Conservation (phyloP, 1,140 invertebrate species). For the Drosophila pseudoobscura region DNA sequence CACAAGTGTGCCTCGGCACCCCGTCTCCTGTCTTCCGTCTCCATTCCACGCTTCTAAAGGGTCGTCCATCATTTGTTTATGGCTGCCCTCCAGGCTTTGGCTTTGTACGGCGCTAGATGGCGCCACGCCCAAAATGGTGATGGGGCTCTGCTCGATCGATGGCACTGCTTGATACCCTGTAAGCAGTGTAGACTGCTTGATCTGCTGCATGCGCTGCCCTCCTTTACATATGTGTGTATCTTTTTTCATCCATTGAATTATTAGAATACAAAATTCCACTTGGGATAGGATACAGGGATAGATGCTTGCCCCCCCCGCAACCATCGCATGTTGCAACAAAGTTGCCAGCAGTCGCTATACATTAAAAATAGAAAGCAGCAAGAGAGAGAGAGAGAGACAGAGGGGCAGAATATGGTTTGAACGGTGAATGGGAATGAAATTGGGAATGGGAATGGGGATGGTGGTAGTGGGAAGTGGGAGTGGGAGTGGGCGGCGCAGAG, state of each 20-base stretch:
- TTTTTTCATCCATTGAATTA: too few species aligned
- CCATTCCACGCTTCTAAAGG: background rate
- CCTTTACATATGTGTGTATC: too few species aligned
- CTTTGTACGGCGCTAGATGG: constrained; percentile 46
- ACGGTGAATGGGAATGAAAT: constrained; percentile 19
- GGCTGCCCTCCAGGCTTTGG: constrained; percentile 25
- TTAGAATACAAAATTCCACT: too few species aligned
- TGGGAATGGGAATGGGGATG: constrained; percentile 2
- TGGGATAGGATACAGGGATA: too few species aligned
- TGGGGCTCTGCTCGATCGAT: constrained; percentile 14
- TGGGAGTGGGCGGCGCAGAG: constrained; percentile 17
- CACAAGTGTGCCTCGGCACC: constrained; percentile 46
- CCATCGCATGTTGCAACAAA: too few species aligned
- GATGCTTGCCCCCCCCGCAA: too few species aligned
- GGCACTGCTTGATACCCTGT: too few species aligned
- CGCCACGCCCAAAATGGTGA: constrained; percentile 33
- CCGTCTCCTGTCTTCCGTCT: background rate
- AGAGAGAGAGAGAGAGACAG: background rate
- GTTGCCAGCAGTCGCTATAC: constrained; percentile 27
- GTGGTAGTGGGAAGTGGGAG: too few species aligned
- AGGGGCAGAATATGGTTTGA: constrained; percentile 16
- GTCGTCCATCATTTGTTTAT: constrained; percentile 42
- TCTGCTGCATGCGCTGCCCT: too few species aligned
- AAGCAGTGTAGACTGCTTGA: too few species aligned
- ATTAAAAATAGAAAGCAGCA: constrained; percentile 44